Conservation (phyloP, 2,888 invertebrate genomes). For the Nebria brevicollis region DNA sequence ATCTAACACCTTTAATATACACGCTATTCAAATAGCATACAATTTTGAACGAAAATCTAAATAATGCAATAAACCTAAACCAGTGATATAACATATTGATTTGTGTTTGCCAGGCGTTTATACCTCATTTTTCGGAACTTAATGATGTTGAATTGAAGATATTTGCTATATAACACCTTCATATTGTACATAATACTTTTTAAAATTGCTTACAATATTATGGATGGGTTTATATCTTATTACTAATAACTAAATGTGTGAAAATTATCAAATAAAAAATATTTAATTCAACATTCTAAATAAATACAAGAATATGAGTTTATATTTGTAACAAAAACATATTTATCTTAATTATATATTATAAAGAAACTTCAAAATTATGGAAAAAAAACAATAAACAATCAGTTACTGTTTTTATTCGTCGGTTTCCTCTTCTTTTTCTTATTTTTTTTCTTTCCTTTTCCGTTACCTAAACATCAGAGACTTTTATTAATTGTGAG, state of each 20-base stretch:
- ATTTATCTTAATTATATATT: slow-evolving; percentile 1
- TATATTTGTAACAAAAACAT: slow-evolving; percentile 19
- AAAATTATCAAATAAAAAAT: slow-evolving; percentile 22
- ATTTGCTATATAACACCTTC: slow-evolving; percentile 36
- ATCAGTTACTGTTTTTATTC: neutral
- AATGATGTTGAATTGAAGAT: slow-evolving; percentile 39
- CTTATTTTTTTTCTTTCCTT: slow-evolving; percentile 9
- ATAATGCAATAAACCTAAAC: neutral
- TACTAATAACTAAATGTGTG: slow-evolving; percentile 43
- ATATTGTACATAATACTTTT: slow-evolving; percentile 43
- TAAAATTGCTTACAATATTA: slow-evolving; percentile 29
- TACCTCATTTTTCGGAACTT: slow-evolving; percentile 16
- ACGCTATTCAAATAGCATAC: no score
- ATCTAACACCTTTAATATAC: no score
- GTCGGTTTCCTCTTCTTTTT: neutral
- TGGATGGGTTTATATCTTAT: slow-evolving; percentile 36
- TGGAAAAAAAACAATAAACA: neutral
- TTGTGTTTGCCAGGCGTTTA: neutral
- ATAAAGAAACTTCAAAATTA: neutral
- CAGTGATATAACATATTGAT: neutral
- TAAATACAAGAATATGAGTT: slow-evolving; percentile 37
- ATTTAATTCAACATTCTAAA: slow-evolving; percentile 44
- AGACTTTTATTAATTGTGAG: neutral
- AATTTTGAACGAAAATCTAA: neutral
- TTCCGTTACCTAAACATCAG: neutral